Evolutionary conservation across 1,140 invertebrate genomes (phyloP).

Genomic region (Tetranychus urticae): DNA sequence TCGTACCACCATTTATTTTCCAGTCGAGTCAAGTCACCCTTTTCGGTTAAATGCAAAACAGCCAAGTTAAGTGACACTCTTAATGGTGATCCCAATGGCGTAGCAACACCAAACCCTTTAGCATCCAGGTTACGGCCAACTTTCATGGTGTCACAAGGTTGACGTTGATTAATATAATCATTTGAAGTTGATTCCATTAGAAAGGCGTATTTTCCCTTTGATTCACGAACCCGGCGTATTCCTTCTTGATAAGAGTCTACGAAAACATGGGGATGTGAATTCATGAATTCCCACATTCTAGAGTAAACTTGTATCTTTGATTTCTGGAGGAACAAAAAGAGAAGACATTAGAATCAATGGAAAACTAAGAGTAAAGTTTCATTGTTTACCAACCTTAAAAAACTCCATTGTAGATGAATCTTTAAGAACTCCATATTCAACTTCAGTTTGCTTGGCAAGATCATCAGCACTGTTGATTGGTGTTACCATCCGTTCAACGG

Average conservation of each 20-base stretch:
- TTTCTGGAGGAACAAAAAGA: conserved; percentile 27
- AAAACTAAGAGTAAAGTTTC: conserved; percentile 8
- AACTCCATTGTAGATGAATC: conserved; percentile 74
- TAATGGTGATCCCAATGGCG: conserved; percentile 19
- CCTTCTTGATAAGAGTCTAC: conserved; percentile 21
- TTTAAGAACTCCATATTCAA: conserved; percentile 44
- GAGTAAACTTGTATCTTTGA: conserved; percentile 70
- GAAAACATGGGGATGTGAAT: conserved; percentile 21
- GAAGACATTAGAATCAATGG: conserved; percentile 4
- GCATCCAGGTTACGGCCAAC: conserved; percentile 26
- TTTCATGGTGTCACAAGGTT: conserved; percentile 34
- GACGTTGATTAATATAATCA: conserved; percentile 25
- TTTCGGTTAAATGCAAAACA: conserved; percentile 57
- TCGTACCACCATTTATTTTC: conserved; percentile 85
- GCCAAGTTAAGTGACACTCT: conserved; percentile 8
- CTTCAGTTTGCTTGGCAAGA: conserved; percentile 73
- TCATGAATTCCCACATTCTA: conserved; percentile 90
- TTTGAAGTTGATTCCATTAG: conserved; percentile 26
- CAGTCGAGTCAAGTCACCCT: conserved; percentile 65
- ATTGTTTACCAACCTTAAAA: conserved; percentile 39
- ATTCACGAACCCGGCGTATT: conserved; percentile 21
- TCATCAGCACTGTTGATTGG: conserved; percentile 86
- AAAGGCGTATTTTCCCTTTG: conserved; percentile 32
- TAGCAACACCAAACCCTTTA: conserved; percentile 26
- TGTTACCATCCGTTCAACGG: conserved; percentile 75